These are phyloP conservation scores for Meteorus colon DNA, from an alignment of 2,888 invertebrate genomes.

Conservation along the genomic window DNA sequence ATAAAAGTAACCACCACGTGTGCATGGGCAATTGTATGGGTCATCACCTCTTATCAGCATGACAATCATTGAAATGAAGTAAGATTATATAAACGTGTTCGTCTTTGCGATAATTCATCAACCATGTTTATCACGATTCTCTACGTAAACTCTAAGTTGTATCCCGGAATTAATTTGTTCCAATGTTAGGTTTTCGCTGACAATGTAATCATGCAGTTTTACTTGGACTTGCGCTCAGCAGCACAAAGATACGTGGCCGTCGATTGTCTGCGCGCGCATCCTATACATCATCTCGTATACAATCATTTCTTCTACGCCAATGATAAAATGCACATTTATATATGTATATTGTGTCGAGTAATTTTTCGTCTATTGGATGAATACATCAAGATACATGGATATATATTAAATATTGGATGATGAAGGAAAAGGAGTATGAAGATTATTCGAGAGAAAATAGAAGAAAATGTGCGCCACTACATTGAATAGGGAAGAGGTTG, in stretches of 20 bases:
- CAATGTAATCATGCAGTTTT: not conserved
- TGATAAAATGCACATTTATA: not conserved
- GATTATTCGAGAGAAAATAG: not conserved
- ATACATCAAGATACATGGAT: not conserved
- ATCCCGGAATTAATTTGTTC: not conserved
- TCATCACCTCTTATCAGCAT: too few relatives aligned
- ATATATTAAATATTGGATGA: not conserved
- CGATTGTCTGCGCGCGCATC: conserved; percentile 17
- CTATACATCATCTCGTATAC: not conserved
- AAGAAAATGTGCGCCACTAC: not conserved
- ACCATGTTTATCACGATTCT: conserved; percentile 25
- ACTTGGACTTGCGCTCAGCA: not conserved
- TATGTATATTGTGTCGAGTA: not conserved
- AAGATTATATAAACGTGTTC: too few relatives aligned
- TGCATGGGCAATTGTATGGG: not conserved
- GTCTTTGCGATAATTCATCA: not conserved
- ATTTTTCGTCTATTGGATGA: not conserved
- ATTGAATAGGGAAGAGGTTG: not conserved
- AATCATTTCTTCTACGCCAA: conserved; percentile 6
- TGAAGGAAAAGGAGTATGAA: not conserved
- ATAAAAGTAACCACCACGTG: not conserved
- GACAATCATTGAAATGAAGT: too few relatives aligned
- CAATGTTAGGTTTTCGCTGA: not conserved
- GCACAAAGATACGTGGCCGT: conserved; percentile 6
- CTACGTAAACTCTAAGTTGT: not conserved